phyloP scores from a whole-genome alignment of 2,113 vertebrate genomes.

The Cyanistes caeruleus region DNA sequence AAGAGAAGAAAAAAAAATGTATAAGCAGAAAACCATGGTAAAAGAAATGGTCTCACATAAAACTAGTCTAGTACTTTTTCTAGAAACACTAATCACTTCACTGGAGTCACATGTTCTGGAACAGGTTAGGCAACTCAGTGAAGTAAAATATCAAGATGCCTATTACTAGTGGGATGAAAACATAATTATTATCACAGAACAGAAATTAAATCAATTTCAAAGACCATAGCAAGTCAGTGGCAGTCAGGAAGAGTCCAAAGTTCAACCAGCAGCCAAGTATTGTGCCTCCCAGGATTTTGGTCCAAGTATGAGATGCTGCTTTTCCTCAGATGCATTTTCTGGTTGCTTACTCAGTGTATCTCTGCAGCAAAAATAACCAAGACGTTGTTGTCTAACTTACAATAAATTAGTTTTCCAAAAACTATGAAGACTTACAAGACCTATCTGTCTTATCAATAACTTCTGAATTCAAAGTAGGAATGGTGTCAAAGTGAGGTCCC shows the following conservation, averaged over 20 bases:
- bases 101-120: neutral
- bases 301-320: neutral
- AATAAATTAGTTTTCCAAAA: neutral
- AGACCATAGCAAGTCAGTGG: neutral
- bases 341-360: neutral
- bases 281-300: neutral
- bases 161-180: neutral
- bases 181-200: neutral
- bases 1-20: neutral
- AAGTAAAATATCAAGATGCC: neutral
- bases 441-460: neutral
- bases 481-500: neutral
- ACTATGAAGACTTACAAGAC: neutral
- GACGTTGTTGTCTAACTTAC: neutral
- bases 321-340: neutral
- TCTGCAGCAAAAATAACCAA: neutral
- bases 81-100: neutral
- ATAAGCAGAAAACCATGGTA: neutral
- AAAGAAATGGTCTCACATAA: neutral
- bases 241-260: neutral
- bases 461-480: neutral
- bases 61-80: neutral
- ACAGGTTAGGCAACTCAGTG: neutral
- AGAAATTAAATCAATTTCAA: neutral
- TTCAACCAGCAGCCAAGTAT: neutral